phyloP scores from a whole-genome alignment of 2,797 vertebrate species.

The Poecilia picta region DNA sequence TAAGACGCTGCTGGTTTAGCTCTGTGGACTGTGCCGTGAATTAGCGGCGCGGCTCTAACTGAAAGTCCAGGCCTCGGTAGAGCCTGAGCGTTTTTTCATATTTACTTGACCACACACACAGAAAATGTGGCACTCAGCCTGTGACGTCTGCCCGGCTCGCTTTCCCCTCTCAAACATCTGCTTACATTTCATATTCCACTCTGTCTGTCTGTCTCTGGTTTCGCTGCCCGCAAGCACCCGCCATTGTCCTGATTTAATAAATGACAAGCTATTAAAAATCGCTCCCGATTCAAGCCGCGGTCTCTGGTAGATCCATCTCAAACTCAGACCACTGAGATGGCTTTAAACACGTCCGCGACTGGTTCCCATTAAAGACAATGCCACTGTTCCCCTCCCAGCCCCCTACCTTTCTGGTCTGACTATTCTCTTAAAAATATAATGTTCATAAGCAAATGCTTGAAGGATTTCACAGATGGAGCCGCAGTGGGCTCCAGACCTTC shows the following conservation, averaged over 20 bases:
- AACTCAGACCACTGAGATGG: slow-evolving; percentile 59
- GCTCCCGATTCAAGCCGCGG: slow-evolving; percentile 66
- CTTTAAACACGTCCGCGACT: slow-evolving; percentile 71
- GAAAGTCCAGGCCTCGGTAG: slow-evolving; percentile 70
- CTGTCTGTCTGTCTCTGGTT: slow-evolving; percentile 76
- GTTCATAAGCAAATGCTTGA: slow-evolving; percentile 32
- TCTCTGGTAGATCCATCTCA: slow-evolving; percentile 75
- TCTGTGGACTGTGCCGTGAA: slow-evolving; percentile 21
- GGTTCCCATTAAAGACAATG: slow-evolving; percentile 72
- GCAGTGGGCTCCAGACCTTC: slow-evolving; percentile 28
- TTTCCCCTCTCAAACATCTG: slow-evolving; percentile 69
- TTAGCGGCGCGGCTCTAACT: slow-evolving; percentile 54
- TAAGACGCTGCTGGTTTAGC: slow-evolving; percentile 43
- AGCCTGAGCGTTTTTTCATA: slow-evolving; percentile 38
- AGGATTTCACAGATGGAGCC: slow-evolving; percentile 44
- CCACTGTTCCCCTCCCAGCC: slow-evolving; percentile 62
- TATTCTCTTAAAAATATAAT: slow-evolving; percentile 29
- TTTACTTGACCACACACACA: slow-evolving; percentile 70
- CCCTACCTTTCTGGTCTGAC: slow-evolving; percentile 20
- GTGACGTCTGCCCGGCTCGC: slow-evolving; percentile 61
- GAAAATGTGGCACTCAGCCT: slow-evolving; percentile 71
- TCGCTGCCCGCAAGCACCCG: slow-evolving; percentile 69
- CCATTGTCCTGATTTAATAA: slow-evolving; percentile 82
- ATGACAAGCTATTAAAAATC: slow-evolving; percentile 80
- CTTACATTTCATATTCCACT: slow-evolving; percentile 78